phyloP scores from a whole-genome alignment of 2,797 vertebrate genomes.

The Anguilla marmorata region DNA sequence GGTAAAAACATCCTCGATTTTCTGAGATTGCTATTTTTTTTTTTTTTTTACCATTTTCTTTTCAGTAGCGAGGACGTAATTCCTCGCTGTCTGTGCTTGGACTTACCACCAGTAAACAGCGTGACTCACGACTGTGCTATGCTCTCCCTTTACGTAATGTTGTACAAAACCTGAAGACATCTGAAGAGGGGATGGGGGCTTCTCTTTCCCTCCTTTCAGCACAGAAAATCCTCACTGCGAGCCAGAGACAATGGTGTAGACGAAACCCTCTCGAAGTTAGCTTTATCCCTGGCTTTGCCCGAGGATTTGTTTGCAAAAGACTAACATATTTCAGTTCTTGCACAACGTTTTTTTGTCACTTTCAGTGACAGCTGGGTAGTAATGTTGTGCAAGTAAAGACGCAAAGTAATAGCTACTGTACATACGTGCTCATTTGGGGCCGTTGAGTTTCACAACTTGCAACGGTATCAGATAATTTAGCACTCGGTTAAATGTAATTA shows the following conservation, averaged over 20 bases:
- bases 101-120: slow-evolving; percentile 79
- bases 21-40: slow-evolving; percentile 63
- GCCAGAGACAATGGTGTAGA: background rate
- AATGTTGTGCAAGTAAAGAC: too few species aligned
- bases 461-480: slow-evolving; percentile 35
- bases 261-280: background rate
- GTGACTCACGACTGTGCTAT: slow-evolving; percentile 76
- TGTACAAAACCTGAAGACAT: slow-evolving; percentile 66
- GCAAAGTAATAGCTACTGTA: background rate
- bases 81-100: slow-evolving; percentile 70
- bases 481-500: slow-evolving; percentile 31
- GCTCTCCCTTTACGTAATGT: slow-evolving; percentile 73
- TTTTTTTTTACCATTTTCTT: slow-evolving; percentile 45
- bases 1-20: slow-evolving; percentile 75
- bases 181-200: slow-evolving; percentile 33
- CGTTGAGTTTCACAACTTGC: background rate
- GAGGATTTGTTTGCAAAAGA: slow-evolving; percentile 41
- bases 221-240: slow-evolving; percentile 40
- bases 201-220: slow-evolving; percentile 53
- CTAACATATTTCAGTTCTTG: slow-evolving; percentile 14
- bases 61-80: slow-evolving; percentile 77
- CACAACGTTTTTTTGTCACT: background rate
- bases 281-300: slow-evolving; percentile 24
- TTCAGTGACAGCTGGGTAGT: background rate
- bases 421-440: slow-evolving; percentile 25